Evolutionary conservation across 2,797 vertebrate genomes (phyloP).

Genomic region (Lagocephalus sceleratus): DNA sequence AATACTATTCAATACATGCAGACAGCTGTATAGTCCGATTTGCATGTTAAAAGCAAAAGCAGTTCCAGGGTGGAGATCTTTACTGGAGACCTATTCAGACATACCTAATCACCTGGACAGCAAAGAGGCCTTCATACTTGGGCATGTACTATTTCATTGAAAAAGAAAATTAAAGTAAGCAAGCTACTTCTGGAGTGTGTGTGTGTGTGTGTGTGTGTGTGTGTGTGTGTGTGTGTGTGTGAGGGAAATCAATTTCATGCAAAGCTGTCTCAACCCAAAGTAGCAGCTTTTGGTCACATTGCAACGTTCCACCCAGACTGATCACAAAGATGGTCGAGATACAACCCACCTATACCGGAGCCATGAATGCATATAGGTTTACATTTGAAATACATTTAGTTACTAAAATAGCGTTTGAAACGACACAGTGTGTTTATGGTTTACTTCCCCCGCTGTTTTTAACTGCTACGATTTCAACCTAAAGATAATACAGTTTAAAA

Average conservation of each 20-base stretch:
- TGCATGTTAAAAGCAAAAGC: no score
- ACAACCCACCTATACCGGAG: background rate
- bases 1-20: no score
- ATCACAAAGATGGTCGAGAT: conserved; percentile 50
- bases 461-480: no score
- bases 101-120: conserved; percentile 45
- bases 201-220: no score
- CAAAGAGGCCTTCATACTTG: conserved; percentile 48
- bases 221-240: no score
- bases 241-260: background rate
- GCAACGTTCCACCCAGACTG: conserved; percentile 45
- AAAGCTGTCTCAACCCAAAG: background rate
- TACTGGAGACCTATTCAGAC: conserved; percentile 30
- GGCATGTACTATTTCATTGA: conserved; percentile 2
- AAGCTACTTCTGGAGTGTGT: no score
- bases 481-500: conserved; percentile 26
- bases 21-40: no score
- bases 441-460: background rate
- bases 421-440: background rate
- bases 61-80: conserved; percentile 21
- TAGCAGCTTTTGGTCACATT: conserved; percentile 30
- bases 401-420: background rate
- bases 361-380: no score
- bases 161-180: no score
- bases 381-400: no score